phyloP scores from a whole-genome alignment of 2,797 vertebrate species.

The Rhabdomys pumilio region DNA sequence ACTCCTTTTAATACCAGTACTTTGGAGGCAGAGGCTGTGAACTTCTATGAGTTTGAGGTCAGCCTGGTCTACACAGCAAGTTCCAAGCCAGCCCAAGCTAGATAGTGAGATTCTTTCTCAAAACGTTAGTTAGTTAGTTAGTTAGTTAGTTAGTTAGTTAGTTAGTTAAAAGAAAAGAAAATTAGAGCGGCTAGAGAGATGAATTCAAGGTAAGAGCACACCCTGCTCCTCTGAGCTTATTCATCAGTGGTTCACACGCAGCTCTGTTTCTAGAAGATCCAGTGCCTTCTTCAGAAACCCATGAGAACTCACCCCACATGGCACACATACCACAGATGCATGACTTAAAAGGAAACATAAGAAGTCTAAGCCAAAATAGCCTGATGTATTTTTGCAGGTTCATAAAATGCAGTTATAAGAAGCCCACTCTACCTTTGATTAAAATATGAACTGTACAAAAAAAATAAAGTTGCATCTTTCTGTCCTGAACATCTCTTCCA shows the following conservation, averaged over 20 bases:
- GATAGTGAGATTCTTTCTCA: background rate
- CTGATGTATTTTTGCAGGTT: background rate
- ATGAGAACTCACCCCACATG: background rate
- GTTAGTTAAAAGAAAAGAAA: no score
- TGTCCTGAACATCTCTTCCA: background rate
- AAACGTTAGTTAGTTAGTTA: background rate
- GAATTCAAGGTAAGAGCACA: no score
- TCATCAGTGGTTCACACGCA: background rate
- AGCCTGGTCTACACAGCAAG: background rate
- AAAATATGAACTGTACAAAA: background rate
- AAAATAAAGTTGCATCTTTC: background rate
- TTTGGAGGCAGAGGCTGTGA: background rate
- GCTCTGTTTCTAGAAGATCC: no score
- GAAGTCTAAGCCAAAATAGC: conserved; percentile 27
- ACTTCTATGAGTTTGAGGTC: background rate
- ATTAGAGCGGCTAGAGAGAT: background rate
- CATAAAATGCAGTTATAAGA: conserved; percentile 14
- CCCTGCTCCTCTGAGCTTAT: background rate
- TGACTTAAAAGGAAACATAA: background rate
- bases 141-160: no score
- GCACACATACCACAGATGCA: background rate
- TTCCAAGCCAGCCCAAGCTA: background rate
- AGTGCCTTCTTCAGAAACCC: background rate
- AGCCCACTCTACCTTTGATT: background rate
- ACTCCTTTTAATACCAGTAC: background rate